Percentiles rank a stretch among this genome's conserved stretches.
Conservation (phyloP, 2,797 vertebrate species). For the Kryptolebias ocellatus region DNA sequence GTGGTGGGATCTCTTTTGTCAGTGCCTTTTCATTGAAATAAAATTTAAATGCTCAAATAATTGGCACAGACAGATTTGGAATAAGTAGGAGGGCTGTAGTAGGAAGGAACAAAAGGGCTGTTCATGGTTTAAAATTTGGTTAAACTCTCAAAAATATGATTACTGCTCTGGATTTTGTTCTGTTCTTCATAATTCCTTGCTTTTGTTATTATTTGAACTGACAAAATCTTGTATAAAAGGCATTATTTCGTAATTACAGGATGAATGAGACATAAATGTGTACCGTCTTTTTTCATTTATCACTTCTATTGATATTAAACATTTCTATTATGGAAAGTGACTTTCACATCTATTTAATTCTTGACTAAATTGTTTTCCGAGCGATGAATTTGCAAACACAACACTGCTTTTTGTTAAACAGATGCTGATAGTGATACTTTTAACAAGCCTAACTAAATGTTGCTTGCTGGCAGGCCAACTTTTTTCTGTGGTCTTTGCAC, state of each 20-base stretch:
- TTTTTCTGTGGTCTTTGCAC: constrained; percentile 32
- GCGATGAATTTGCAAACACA: too few relatives aligned
- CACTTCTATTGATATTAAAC: background rate
- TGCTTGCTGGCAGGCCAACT: constrained; percentile 39
- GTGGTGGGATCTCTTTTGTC: constrained; percentile 23
- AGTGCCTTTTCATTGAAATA: constrained; percentile 45
- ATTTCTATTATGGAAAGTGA: background rate
- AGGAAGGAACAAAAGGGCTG: constrained; percentile 46
- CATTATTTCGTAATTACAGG: constrained; percentile 36
- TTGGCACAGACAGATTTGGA: constrained; percentile 40
- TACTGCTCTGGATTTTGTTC: constrained; percentile 24
- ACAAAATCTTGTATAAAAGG: constrained; percentile 31
- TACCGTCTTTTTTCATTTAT: constrained; percentile 27
- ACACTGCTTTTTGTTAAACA: too few relatives aligned
- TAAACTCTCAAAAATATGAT: constrained; percentile 38
- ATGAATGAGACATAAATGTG: constrained; percentile 45
- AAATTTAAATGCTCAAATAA: constrained; percentile 50
- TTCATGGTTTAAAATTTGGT: constrained; percentile 55
- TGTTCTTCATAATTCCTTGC: constrained; percentile 29
- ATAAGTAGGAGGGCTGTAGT: constrained; percentile 50
- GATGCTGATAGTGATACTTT: too few relatives aligned
- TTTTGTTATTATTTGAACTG: constrained; percentile 36
- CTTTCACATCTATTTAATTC: background rate
- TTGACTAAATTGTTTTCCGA: too few relatives aligned
- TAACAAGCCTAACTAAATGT: constrained; percentile 35